Base-by-base conservation (phyloP, 2,797 vertebrate species). In the Hoplostethus atlanticus region DNA sequence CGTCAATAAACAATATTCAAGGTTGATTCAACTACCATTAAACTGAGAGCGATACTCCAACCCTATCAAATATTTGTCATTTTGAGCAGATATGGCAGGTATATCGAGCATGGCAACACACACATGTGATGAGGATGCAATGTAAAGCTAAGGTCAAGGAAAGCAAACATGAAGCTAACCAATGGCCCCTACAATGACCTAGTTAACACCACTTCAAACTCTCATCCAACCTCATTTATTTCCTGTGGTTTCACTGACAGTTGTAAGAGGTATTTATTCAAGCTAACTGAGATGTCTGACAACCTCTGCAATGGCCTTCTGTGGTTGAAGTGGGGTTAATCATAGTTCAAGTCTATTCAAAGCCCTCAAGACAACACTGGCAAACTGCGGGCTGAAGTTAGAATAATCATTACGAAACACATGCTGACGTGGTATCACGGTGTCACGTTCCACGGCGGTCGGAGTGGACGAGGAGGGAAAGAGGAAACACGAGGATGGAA, bases 261-360 rank as follows among this genome's bases (percentile, higher is more conserved):
- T 80, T 69, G 61, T 46, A 77, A 52, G 67, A 62, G 54, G 16
- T 13, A 63, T 84, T 68, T 64, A 70, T 76, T 76, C 51, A 67
- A 81, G 53, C 58, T 55, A 28, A 67, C 46, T 64, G 73, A 62
- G 44, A 70, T 64, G 61, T 64, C 25, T 12, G 42, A 4, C 46
- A 46, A 59, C 72, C 61, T 76, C 17, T 1, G 40, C 52, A 42
- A 47, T 70, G 64, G 79, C 60, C 58, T 44, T 71, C 47, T 65
- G 50, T 56, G 72, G 58, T 48, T 71, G 47, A 77, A 73, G 85
- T 50, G 62, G 67, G 73, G 74, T 86, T 81, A 86, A 83, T 86
- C 66, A 76, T 80, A 89, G 79, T 86, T 88, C 64, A 87, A 65
- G 64, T 79, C 68, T 67, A 50, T 55, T 73, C 21, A 67, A 57